Conservation (phyloP, 2,113 vertebrate species). For the Himantopus leucocephalus region DNA sequence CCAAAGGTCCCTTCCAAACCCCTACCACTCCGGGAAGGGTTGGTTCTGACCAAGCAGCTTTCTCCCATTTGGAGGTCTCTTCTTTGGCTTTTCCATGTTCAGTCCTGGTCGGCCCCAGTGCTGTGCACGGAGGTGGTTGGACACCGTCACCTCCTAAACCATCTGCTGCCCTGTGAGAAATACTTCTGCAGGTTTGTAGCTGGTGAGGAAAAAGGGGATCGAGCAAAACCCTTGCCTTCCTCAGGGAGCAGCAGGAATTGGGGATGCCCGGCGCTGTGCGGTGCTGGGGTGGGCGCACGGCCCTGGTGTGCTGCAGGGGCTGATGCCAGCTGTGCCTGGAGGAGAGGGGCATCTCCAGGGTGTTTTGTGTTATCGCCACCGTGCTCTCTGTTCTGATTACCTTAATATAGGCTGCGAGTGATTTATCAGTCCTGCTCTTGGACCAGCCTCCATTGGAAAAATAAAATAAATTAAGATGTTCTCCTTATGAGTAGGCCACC, state of each 20-base stretch:
- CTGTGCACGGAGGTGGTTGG: rapidly evolving
- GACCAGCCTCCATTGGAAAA: rapidly evolving
- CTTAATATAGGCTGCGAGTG: background rate
- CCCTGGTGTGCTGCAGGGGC: background rate
- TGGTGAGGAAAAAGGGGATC: background rate
- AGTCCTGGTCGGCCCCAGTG: background rate
- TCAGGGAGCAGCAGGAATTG: background rate
- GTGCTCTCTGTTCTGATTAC: background rate
- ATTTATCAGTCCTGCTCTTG: background rate
- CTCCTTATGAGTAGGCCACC: background rate
- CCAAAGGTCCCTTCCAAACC: background rate
- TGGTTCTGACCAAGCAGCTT: background rate
- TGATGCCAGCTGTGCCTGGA: rapidly evolving
- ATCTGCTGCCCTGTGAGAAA: background rate
- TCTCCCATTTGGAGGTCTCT: rapidly evolving
- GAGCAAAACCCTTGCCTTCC: background rate
- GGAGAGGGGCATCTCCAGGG: rapidly evolving
- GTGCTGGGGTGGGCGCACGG: rapidly evolving
- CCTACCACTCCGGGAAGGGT: background rate
- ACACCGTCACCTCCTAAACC: background rate
- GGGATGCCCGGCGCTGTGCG: rapidly evolving
- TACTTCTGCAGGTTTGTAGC: background rate
- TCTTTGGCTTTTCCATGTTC: rapidly evolving
- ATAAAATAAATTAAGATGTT: background rate
- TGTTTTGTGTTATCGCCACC: background rate